Conservation (phyloP, 1,140 invertebrate genomes). For the Ditylenchus dipsaci region DNA sequence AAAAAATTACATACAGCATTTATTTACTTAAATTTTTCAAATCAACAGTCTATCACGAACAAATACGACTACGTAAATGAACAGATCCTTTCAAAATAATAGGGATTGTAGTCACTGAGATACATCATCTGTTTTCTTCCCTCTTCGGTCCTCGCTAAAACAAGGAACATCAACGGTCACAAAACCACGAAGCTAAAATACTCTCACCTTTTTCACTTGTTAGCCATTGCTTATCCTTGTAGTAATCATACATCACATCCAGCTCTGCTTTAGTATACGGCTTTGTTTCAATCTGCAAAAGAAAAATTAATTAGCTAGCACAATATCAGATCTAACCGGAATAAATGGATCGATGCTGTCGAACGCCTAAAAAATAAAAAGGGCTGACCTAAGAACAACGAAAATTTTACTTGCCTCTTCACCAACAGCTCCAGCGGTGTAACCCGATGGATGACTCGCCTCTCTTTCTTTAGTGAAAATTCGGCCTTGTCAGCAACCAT, state of each 20-base stretch:
- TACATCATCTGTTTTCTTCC: constrained; percentile 46
- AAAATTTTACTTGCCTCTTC: constrained; percentile 44
- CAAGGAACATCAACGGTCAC: not conserved
- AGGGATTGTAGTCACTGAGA: constrained; percentile 53
- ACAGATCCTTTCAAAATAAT: constrained; percentile 51
- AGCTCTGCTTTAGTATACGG: constrained; percentile 44
- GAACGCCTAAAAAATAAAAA: constrained; percentile 35
- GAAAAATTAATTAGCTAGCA: too few relatives aligned
- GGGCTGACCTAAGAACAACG: not conserved
- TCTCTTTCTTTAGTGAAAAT: constrained; percentile 36
- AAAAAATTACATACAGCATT: too few relatives aligned
- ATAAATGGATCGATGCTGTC: constrained; percentile 53
- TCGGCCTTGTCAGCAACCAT: constrained; percentile 56
- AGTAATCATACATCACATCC: constrained; percentile 49
- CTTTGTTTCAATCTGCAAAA: constrained; percentile 42
- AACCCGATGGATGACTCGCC: not conserved
- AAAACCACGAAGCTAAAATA: constrained; percentile 6
- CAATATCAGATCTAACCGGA: constrained; percentile 13
- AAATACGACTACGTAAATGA: constrained; percentile 29
- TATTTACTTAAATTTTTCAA: too few relatives aligned
- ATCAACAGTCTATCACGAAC: not conserved
- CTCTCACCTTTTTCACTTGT: constrained; percentile 32
- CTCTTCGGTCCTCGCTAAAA: constrained; percentile 42
- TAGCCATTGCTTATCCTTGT: constrained; percentile 52
- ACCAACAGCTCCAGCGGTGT: constrained; percentile 51